Base-by-base conservation (phyloP, 2,797 vertebrate species). In the Chiroxiphia lanceolata region DNA sequence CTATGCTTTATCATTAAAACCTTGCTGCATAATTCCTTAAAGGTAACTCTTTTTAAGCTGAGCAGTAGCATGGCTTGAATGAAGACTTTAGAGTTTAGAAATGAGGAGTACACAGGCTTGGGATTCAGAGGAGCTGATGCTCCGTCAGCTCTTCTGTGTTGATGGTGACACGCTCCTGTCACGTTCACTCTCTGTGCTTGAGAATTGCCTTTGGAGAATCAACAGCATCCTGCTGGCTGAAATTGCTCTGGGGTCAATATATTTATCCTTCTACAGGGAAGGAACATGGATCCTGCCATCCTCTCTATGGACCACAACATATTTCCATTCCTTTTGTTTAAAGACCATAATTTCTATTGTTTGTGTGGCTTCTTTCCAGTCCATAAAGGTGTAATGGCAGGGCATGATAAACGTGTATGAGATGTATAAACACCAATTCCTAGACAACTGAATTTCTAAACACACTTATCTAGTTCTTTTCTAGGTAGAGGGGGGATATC, bases 201-300 rank as follows among this genome's bases (percentile, higher is more conserved):
- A 78, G 84, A 95, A 93, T 48, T 85, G 72, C 50, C 50, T 95
- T 85, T 91, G 80, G 89, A 91, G 92, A 85, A 91, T 53, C 61
- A 83, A 45, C 59, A 88, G 63, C 42, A 54, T 85, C 53, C 51
- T 0, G 0, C 53, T 83, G 65, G 36, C 54, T 95, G 79, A 88
- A 95, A 78, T 93, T 92, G 68, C 69, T 88, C 69, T 44, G 36
- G 36, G 50, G 69, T 94, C 76, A 78, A 23, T 61, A 87, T 85
- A 38, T 89, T 87, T 80, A 78, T 81, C 76, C 44, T 76, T 59
- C 29, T 80, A 79, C 6, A 6, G 44, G 14, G 18, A 63, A 83
- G 51, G 44, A 91, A 53, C 1, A 0, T 64, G 59, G 47, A 90
- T 90, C 61, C 25, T 10, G 9, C 31, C 50, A 31, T 47, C 63